Evolutionary conservation across 2,113 vertebrate genomes (phyloP), one percentile per base, ranked within the genome.

Genomic region (Xenopus laevis): DNA sequence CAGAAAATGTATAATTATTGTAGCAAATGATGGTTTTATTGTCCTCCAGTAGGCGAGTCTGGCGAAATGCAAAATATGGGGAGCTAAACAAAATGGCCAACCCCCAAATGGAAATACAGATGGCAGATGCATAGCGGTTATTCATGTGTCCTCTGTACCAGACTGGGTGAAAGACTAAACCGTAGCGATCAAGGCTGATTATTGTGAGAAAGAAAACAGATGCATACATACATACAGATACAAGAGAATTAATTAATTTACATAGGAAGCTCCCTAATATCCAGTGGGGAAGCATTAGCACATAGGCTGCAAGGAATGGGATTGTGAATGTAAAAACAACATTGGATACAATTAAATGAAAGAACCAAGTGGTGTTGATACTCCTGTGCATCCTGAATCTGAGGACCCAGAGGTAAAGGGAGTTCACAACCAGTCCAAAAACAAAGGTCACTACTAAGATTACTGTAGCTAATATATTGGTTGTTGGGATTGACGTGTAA

Each of bases 301-400:
- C 9, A 59, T 73, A 74, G 33, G 8, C 64, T 16, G 74, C 78
- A 27, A 81, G 18, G 57, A 86, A 83, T 9, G 83, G 84, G 12
- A 85, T 4, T 17, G 71, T 53, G 40, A 71, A 68, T 23, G 68
- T 78, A 8, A 75, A 80, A 27, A 86, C 44, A 59, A 86, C 78
- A 71, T 86, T 81, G 1, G 80, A 78, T n/a, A 86, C 65, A 61
- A 85, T 83, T n/a, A 86, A 72, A 74, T 88, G 83, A 57, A 83
- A 80, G 76, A 83, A 86, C 33, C 83, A 79, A 21, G 79, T 57
- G 0, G 81, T 83, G 61, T 79, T 86, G 33, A 83, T 78, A 0
- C 79, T 83, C 59, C 62, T 83, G 66, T 81, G 80, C 82, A 85
- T 86, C 69, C 81, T 85, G 71, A 82, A 75, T 55, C 78, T 73